Conservation (phyloP, 2,888 invertebrate genomes). For the Diadegma fenestrale region DNA sequence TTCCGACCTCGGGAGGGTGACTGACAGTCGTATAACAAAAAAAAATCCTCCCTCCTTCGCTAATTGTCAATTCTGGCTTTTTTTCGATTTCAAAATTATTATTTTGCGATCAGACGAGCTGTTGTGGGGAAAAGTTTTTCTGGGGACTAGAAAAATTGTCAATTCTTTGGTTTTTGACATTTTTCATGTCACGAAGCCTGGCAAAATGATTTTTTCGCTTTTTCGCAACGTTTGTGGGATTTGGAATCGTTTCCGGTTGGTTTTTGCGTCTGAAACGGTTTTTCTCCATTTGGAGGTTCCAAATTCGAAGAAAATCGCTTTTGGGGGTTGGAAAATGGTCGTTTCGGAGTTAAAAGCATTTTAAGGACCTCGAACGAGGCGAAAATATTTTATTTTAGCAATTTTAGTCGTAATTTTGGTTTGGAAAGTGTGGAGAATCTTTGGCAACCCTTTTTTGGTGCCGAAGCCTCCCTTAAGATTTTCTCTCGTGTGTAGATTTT, state of each 20-base stretch:
- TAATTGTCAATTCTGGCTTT: conserved; percentile 20
- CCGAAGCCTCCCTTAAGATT: neutral
- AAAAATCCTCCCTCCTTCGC: conserved; percentile 57
- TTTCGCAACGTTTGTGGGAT: neutral
- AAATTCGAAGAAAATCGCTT: neutral
- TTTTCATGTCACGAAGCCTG: neutral
- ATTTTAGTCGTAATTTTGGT: neutral
- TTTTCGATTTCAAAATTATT: neutral
- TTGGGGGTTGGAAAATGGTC: neutral
- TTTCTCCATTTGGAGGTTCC: neutral
- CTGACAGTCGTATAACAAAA: conserved; percentile 67
- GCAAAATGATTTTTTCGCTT: neutral
- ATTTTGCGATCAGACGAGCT: neutral
- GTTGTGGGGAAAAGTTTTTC: neutral
- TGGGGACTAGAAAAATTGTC: neutral
- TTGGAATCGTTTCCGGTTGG: neutral
- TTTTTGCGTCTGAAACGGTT: neutral
- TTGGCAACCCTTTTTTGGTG: neutral
- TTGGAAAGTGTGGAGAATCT: neutral
- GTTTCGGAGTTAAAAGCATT: neutral
- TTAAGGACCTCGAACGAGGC: neutral
- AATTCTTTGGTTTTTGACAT: neutral
- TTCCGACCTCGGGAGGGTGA: conserved; percentile 71
- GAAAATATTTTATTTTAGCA: neutral
- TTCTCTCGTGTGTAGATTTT: conserved; percentile 2